These are phyloP conservation scores for Caretta caretta DNA, from an alignment of 2,113 vertebrate genomes.

Conservation along the genomic window DNA sequence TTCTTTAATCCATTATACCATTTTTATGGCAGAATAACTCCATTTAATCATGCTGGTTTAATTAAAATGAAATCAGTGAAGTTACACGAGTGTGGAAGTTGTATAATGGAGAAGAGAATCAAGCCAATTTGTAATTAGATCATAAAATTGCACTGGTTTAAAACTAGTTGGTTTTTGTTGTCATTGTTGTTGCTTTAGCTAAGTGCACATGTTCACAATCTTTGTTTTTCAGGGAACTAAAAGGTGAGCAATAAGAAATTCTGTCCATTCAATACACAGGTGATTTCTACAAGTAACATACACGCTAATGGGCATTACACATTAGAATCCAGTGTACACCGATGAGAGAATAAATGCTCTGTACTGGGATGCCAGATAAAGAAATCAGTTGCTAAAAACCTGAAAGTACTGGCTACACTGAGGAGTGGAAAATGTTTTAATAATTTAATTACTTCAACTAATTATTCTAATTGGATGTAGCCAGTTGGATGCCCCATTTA, in stretches of 20 bases:
- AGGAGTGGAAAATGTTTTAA: constrained; percentile 16
- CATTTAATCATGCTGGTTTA: not conserved
- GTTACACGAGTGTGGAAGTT: fast-evolving
- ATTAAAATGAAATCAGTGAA: not conserved
- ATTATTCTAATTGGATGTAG: not conserved
- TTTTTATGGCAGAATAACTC: not conserved
- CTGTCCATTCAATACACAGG: not conserved
- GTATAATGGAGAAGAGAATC: fast-evolving
- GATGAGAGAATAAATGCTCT: not conserved
- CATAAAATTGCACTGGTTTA: not conserved
- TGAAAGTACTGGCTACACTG: not conserved
- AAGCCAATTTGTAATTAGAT: not conserved
- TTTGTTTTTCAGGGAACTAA: not conserved
- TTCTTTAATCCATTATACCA: not conserved
- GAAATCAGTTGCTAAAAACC: not conserved
- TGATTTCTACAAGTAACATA: not conserved
- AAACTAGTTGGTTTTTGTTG: not conserved
- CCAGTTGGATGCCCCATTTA: not conserved
- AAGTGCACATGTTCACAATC: fast-evolving
- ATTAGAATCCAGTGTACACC: not conserved
- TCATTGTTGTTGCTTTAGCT: not conserved
- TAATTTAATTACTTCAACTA: constrained; percentile 35
- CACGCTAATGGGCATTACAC: not conserved
- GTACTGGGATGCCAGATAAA: not conserved
- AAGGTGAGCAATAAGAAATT: not conserved